Base-by-base conservation (phyloP, 2,113 vertebrate genomes). In the Pseudopodoces humilis region DNA sequence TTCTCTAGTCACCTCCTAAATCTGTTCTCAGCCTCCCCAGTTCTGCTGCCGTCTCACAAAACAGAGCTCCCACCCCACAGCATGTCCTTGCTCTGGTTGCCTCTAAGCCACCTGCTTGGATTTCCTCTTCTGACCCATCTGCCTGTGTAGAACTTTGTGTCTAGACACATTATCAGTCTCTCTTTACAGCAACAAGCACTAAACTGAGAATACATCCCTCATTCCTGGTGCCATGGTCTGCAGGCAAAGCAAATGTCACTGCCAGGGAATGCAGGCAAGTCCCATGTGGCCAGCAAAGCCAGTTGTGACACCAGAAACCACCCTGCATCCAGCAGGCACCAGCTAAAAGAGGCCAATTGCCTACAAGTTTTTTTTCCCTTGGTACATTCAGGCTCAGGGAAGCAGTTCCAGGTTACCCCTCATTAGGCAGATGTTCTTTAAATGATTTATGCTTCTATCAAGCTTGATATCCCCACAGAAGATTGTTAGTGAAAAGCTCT, bases 371-470 rank as follows among this genome's bases (percentile, higher is more conserved):
- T 59, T 80, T 75, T 83, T 79, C 88, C 90, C 80, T 64, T 62
- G 60, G 84, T 69, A 91, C 70, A 27, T 49, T 71, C 79, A 46
- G 53, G 85, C 94, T 94, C 58, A 68, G 83, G 86, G 85, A 96
- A 94, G 91, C 90, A 89, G 89, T 88, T 94, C 91, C 93, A 94
- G 87, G 96, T 94, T 96, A 93, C 64, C 87, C 82, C 94, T 96
- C 94, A 92, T 97, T 96, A 95, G 92, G 91, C 94, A 96, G 95
- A 96, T 95, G 93, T 93, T 94, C 83, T 92, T 92, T 93, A 89
- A 96, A 89, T 97, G 96, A 97, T 97, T 97, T 97, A 97, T 97
- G 94, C 70, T 84, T 95, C 95, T 94, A 94, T 97, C 96, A 92
- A 94, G 94, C 93, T 62, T 88, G 83, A 97, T 92, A 95, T 92